Conservation (phyloP, 2,797 vertebrate species). For the Masticophis lateralis region DNA sequence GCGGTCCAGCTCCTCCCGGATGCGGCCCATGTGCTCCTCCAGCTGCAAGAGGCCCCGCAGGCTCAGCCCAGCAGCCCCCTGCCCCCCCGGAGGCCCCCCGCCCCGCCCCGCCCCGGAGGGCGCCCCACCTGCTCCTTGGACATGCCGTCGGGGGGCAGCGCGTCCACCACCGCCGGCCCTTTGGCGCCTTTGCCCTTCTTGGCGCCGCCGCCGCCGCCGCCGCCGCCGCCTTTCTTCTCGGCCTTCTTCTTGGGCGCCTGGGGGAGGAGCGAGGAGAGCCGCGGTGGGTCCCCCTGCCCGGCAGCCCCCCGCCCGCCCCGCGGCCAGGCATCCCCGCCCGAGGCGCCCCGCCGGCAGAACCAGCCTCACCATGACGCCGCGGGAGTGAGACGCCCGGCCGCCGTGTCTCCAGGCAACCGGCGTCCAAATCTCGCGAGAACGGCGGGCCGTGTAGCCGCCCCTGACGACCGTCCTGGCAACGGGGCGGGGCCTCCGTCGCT, state of each 20-base stretch:
- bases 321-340: not conserved
- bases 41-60: constrained; percentile 67
- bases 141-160: constrained; percentile 73
- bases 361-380: constrained; percentile 50
- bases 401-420: constrained; percentile 63
- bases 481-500: not conserved
- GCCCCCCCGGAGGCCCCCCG: no score
- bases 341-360: rapidly evolving
- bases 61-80: not conserved
- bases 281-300: not conserved
- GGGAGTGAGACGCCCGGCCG: rapidly evolving
- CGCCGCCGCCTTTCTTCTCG: constrained; percentile 55
- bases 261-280: not conserved
- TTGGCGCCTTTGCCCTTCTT: constrained; percentile 67
- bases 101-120: not conserved
- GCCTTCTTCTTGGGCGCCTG: constrained; percentile 80
- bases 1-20: constrained; percentile 83
- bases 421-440: not conserved
- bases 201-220: rapidly evolving
- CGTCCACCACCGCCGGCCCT: constrained; percentile 64
- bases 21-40: constrained; percentile 73
- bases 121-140: constrained; percentile 79
- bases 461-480: not conserved
- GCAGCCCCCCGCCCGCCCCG: not conserved
- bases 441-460: not conserved